These are phyloP conservation scores for Poeciliopsis turneri DNA, from an alignment of 2,797 vertebrate genomes.

Conservation along the genomic window DNA sequence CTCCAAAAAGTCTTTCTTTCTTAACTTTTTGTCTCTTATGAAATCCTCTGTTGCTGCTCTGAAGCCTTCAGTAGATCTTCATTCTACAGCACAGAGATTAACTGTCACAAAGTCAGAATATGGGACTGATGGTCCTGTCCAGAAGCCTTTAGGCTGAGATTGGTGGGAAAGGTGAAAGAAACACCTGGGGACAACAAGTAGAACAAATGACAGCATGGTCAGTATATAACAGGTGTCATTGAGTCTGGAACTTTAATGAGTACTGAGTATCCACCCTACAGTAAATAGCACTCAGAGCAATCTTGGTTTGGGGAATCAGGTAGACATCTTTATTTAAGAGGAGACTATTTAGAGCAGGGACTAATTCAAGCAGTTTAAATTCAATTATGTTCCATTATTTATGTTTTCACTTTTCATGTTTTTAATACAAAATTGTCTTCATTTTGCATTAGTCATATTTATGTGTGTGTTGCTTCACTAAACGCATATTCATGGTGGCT, in stretches of 20 bases:
- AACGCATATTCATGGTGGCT: not conserved
- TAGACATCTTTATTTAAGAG: not conserved
- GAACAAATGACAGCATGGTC: slow-evolving; percentile 24
- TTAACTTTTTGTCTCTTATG: not conserved
- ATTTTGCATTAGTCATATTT: not conserved
- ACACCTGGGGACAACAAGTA: slow-evolving; percentile 21
- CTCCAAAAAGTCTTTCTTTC: slow-evolving; percentile 2
- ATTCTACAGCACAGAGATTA: slow-evolving; percentile 12
- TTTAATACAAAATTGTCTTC: not conserved
- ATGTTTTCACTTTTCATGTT: not conserved
- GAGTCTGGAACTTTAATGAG: not conserved
- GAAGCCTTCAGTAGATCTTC: slow-evolving; percentile 4
- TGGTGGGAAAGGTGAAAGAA: slow-evolving; percentile 3
- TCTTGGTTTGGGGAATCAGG: not conserved
- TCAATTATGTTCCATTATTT: not conserved
- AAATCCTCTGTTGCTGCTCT: not conserved
- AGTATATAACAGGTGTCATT: slow-evolving; percentile 1
- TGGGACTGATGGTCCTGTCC: slow-evolving; percentile 11
- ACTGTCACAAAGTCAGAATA: slow-evolving; percentile 7
- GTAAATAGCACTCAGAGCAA: not conserved
- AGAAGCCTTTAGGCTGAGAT: slow-evolving; percentile 1
- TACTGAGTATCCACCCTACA: not conserved
- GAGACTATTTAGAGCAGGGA: not conserved
- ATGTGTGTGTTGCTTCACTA: not conserved
- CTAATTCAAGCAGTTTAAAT: not conserved